These are phyloP conservation scores for Corapipo altera DNA, from an alignment of 2,113 vertebrate species.

Conservation along the genomic window DNA sequence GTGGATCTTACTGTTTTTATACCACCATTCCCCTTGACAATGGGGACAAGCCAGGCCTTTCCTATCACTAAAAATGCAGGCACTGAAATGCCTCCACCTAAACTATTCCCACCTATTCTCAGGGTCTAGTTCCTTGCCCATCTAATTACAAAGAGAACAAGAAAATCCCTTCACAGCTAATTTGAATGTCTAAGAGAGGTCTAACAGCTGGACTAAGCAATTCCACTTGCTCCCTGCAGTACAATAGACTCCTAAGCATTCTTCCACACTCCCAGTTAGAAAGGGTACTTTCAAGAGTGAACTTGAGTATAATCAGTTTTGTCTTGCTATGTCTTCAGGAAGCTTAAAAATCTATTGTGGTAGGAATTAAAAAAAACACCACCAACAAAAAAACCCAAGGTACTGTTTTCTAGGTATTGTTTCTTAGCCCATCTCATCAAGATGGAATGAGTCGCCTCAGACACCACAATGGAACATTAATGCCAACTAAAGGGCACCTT, in stretches of 20 bases:
- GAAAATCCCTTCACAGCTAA: constrained; percentile 24
- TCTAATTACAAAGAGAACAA: constrained; percentile 25
- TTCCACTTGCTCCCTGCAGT: not conserved
- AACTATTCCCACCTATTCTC: not conserved
- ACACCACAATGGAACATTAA: not conserved
- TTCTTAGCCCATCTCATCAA: constrained; percentile 6
- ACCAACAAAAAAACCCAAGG: not conserved
- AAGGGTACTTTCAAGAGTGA: not conserved
- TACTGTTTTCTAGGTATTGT: not conserved
- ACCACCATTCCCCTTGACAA: not conserved
- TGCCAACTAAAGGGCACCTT: not conserved
- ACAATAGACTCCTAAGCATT: not conserved
- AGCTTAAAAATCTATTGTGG: not conserved
- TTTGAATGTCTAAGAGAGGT: constrained; percentile 27
- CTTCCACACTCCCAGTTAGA: not conserved
- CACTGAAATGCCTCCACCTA: not conserved
- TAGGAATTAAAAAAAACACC: not conserved
- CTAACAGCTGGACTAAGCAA: constrained; percentile 15
- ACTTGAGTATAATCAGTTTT: not conserved
- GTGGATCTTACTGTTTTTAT: not conserved
- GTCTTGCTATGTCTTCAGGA: not conserved
- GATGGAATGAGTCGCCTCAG: not conserved
- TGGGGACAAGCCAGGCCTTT: not conserved
- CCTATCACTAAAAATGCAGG: constrained; percentile 17
- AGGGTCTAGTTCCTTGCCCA: rapidly evolving